phyloP scores from a whole-genome alignment of 2,888 invertebrate genomes.

The Drosophila basisetae region DNA sequence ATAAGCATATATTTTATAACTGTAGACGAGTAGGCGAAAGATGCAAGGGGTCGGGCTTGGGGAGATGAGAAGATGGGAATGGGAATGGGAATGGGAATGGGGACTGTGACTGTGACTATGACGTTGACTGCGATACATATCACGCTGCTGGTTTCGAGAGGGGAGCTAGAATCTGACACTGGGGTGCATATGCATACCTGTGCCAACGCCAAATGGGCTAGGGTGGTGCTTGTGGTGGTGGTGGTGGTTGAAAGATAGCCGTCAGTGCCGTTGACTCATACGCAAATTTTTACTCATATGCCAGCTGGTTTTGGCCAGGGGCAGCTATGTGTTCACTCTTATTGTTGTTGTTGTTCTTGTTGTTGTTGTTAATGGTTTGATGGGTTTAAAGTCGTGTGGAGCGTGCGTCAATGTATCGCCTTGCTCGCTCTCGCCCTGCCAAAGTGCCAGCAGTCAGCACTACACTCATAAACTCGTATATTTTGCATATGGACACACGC shows the following conservation, averaged over 20 bases:
- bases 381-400: conserved; percentile 72
- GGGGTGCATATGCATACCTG: conserved; percentile 64
- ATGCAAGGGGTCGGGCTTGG: background rate
- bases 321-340: conserved; percentile 7
- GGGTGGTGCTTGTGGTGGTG: conserved; percentile 26
- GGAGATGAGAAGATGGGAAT: background rate
- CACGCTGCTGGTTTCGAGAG: conserved; percentile 25
- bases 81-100: background rate
- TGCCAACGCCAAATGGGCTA: conserved; percentile 28
- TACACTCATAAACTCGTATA: conserved; percentile 44
- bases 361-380: conserved; percentile 73
- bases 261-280: conserved; percentile 72
- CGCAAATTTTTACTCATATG: conserved; percentile 77
- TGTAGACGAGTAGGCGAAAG: conserved; percentile 41
- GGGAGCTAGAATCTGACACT: conserved; percentile 16
- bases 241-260: conserved; percentile 69
- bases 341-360: conserved; percentile 39
- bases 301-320: conserved; percentile 29
- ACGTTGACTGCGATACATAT: conserved; percentile 49
- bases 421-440: conserved; percentile 1
- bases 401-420: conserved; percentile 71
- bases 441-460: background rate
- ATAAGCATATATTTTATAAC: conserved; percentile 70
- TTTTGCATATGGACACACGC: conserved; percentile 73
- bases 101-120: background rate